These are phyloP conservation scores for Pao palembangensis DNA, from an alignment of 2,113 vertebrate species.

Conservation along the genomic window DNA sequence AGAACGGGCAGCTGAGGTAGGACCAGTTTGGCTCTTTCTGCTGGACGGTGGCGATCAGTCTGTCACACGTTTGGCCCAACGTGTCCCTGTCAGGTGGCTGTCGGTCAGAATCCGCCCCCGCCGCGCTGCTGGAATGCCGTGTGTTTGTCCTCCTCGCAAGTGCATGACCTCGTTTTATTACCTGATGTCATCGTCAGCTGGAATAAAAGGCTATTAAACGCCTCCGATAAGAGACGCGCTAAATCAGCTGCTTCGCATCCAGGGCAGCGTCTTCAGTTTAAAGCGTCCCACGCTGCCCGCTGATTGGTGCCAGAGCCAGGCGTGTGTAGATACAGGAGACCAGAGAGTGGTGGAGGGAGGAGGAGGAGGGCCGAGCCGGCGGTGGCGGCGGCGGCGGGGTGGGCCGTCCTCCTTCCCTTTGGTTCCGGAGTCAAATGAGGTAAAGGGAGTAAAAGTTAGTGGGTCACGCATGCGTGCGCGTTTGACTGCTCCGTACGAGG, in stretches of 20 bases:
- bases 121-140: background rate
- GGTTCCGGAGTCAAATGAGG: constrained; percentile 77
- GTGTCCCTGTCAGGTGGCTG: no score
- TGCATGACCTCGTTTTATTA: constrained; percentile 1
- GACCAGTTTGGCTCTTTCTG: constrained; percentile 4
- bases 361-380: constrained; percentile 51
- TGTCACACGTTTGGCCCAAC: background rate
- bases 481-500: background rate
- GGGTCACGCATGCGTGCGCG: constrained; percentile 68
- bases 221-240: background rate
- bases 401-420: constrained; percentile 56
- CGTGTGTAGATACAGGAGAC: constrained; percentile 64
- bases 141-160: background rate
- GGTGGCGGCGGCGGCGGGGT: constrained; percentile 5
- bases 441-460: constrained; percentile 78
- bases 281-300: constrained; percentile 76
- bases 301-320: constrained; percentile 72
- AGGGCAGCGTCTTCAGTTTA: constrained; percentile 63
- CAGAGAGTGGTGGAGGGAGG: constrained; percentile 50
- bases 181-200: background rate
- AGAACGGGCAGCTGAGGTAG: constrained; percentile 74
- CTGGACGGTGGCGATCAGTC: background rate
- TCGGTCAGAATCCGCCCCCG: no score
- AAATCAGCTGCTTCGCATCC: constrained; percentile 1
- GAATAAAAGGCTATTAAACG: constrained; percentile 4